Evolutionary conservation across 2,113 vertebrate species (phyloP).

Genomic region (Bettongia penicillata): DNA sequence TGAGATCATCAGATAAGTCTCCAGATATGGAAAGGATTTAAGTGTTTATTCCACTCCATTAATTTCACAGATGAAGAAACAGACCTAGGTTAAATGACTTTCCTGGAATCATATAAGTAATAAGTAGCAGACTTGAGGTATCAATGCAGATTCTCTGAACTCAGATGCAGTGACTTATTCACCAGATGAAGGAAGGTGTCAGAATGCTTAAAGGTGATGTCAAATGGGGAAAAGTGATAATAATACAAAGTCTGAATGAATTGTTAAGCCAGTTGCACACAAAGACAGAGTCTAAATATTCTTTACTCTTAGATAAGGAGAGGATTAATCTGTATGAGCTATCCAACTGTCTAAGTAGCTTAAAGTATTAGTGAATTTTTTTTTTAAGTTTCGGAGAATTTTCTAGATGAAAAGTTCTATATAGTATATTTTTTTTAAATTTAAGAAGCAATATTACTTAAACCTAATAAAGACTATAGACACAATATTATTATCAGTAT

Average conservation of each 20-base stretch:
- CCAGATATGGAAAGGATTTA: too few relatives aligned
- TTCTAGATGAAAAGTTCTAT: background rate
- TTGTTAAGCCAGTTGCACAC: background rate
- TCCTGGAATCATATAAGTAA: background rate
- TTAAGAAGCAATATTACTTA: background rate
- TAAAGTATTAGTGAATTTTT: background rate
- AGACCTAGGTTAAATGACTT: background rate
- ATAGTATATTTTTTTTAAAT: background rate
- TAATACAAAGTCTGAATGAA: background rate
- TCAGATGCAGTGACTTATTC: background rate
- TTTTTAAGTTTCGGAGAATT: background rate
- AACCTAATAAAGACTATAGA: background rate
- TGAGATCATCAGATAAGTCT: background rate
- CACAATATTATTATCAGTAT: slow-evolving; percentile 11
- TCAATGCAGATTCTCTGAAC: background rate
- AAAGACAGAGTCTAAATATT: background rate
- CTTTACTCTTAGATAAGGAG: background rate
- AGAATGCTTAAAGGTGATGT: background rate
- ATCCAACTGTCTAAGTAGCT: background rate
- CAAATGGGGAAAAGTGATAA: background rate
- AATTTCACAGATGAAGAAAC: too few relatives aligned
- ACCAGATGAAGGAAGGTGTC: background rate
- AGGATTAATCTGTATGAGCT: background rate
- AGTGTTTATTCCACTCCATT: too few relatives aligned
- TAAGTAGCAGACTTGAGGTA: background rate